phyloP scores from a whole-genome alignment of 2,888 invertebrate species.

The Acanthosepion pharaonis region DNA sequence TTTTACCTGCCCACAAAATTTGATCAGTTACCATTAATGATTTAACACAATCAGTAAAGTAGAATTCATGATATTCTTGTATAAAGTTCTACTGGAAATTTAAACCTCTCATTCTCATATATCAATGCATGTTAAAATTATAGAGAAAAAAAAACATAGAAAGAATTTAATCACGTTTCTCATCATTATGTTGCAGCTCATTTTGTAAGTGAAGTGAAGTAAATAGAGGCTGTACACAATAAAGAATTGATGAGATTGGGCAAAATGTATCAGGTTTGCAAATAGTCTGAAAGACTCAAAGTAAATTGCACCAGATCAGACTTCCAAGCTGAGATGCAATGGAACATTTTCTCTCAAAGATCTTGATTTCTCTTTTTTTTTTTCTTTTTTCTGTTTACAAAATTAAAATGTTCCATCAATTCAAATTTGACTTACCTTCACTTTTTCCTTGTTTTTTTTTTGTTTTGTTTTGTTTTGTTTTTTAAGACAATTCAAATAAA shows the following conservation, averaged over 20 bases:
- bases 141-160: neutral
- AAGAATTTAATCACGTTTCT: neutral
- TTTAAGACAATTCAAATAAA: neutral
- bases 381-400: neutral
- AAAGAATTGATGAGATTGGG: neutral
- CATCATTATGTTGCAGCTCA: neutral
- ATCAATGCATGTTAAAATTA: neutral
- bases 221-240: neutral
- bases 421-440: neutral
- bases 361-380: neutral
- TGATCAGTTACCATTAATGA: neutral
- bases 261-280: neutral
- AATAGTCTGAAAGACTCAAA: neutral
- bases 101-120: neutral
- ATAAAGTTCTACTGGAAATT: neutral
- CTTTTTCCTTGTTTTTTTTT: neutral
- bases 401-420: neutral
- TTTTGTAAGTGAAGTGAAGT: neutral
- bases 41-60: neutral
- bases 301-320: neutral
- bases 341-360: neutral
- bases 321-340: constrained; percentile 10
- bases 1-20: neutral
- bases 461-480: neutral
- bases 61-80: neutral